A percentile compares a stretch with the other conserved stretches of the same genome.
phyloP scores from a whole-genome alignment of 2,113 vertebrate genomes.

The Coptodon rendalli region DNA sequence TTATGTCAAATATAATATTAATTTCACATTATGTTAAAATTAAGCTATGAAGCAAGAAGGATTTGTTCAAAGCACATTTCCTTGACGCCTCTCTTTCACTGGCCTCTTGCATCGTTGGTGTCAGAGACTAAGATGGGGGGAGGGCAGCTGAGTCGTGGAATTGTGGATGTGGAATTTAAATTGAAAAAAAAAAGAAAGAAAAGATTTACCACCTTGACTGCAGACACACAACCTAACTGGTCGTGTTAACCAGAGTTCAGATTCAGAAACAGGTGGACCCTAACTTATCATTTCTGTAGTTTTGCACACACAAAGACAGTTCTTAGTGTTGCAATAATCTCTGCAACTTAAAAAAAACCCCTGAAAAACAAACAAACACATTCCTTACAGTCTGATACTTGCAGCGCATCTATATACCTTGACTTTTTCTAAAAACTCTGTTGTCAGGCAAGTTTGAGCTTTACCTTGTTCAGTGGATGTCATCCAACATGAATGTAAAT shows the following conservation, averaged over 20 bases:
- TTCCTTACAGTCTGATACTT: background rate
- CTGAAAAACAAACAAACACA: background rate
- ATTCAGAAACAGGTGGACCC: background rate
- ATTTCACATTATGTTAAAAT: background rate
- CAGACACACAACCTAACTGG: background rate
- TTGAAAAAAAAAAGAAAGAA: rapidly evolving
- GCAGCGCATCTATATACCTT: background rate
- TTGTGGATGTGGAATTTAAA: background rate
- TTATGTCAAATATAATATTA: background rate
- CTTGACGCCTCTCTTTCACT: background rate
- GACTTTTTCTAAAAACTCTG: background rate
- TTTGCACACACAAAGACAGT: background rate
- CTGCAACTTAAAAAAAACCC: background rate
- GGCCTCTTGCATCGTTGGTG: background rate
- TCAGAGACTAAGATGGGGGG: background rate
- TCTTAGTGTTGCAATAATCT: background rate
- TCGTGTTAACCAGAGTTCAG: background rate
- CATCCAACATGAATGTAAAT: background rate
- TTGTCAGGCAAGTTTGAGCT: background rate
- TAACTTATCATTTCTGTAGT: background rate
- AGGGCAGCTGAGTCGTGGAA: background rate
- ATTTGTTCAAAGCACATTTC: background rate
- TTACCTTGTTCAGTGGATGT: background rate
- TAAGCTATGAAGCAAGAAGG: background rate
- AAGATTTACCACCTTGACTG: background rate